These are phyloP conservation scores for Scalopus aquaticus DNA, from an alignment of 2,113 vertebrate species.

Conservation along the genomic window DNA sequence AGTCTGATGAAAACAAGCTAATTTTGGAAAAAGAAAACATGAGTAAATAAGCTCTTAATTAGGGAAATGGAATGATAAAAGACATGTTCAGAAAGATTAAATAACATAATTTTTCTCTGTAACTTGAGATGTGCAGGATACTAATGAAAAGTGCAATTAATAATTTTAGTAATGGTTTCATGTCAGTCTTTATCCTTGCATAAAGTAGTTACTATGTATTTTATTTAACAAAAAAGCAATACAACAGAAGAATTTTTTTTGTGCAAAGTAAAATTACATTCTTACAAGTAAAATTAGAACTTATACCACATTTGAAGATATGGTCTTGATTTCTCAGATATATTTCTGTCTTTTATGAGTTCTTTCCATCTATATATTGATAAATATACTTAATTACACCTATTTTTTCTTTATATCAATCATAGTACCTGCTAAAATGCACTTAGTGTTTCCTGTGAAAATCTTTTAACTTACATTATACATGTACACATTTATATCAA, in stretches of 20 bases:
- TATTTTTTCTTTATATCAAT: neutral
- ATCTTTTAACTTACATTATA: neutral
- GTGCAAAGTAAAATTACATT: neutral
- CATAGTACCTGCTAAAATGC: neutral
- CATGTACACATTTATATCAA: neutral
- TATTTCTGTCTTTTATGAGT: neutral
- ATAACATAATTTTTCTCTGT: neutral
- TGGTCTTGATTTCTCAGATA: neutral
- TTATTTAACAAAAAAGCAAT: neutral
- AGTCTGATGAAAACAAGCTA: neutral
- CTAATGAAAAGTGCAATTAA: conserved; percentile 4
- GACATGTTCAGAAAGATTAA: neutral
- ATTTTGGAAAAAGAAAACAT: neutral
- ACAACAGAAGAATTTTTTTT: neutral
- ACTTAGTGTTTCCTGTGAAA: neutral
- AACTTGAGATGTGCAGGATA: neutral
- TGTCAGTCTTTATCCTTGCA: neutral
- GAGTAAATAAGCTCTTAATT: neutral
- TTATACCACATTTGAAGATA: neutral
- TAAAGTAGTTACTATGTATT: neutral
- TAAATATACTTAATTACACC: neutral
- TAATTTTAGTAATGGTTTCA: neutral
- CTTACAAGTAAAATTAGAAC: neutral
- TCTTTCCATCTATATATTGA: neutral
- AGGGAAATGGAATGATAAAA: neutral